These are phyloP conservation scores for Tenthredo amoena DNA, from an alignment of 2,888 invertebrate genomes.

Conservation along the genomic window DNA sequence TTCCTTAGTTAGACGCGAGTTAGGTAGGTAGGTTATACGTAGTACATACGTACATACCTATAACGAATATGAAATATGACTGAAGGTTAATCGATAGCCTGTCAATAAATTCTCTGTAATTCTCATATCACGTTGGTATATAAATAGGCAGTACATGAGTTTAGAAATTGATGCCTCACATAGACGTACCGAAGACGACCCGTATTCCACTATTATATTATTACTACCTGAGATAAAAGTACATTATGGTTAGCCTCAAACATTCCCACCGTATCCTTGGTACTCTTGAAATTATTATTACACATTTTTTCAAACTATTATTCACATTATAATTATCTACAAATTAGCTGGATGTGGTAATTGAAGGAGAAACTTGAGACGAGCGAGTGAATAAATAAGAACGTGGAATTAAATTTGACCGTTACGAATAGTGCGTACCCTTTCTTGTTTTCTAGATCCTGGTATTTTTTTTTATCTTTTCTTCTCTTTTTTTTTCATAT, in stretches of 20 bases:
- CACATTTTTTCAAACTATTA: no score
- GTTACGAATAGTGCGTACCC: slow-evolving; percentile 14
- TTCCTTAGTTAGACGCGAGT: background rate
- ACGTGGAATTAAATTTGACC: slow-evolving; percentile 33
- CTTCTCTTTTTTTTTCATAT: background rate
- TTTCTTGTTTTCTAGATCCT: background rate
- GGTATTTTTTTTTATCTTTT: background rate
- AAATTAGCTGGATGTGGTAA: background rate
- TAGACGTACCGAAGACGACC: background rate
- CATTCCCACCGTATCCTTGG: background rate
- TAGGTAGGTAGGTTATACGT: background rate
- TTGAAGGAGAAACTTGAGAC: background rate
- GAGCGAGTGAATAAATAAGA: background rate
- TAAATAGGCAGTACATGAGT: background rate
- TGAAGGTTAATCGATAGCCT: slow-evolving; percentile 47
- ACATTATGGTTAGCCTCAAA: background rate
- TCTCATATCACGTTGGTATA: background rate
- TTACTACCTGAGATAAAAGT: background rate
- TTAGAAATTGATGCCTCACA: slow-evolving; percentile 24
- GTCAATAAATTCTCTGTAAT: slow-evolving; percentile 43
- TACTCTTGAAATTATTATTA: no score
- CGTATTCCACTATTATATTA: background rate
- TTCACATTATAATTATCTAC: background rate
- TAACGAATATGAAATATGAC: slow-evolving; percentile 47
- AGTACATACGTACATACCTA: background rate